These are phyloP conservation scores for Petrosia ficiformis DNA, from an alignment of 37 sponge, comb jelly and placozoan genomes.

Conservation along the genomic window DNA sequence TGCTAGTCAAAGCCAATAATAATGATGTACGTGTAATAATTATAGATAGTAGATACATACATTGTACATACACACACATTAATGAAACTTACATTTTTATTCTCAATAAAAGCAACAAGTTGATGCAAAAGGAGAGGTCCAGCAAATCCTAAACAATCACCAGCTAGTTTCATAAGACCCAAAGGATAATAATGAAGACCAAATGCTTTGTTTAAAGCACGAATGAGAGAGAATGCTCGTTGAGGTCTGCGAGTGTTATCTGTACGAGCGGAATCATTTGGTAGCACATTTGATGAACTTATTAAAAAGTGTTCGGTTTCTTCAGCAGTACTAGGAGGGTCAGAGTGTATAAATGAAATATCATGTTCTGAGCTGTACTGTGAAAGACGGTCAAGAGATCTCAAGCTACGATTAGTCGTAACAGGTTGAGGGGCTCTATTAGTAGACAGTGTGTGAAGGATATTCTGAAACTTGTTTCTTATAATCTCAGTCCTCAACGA, in stretches of 20 bases:
- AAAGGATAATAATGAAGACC: constrained; percentile 94
- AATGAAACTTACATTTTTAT: constrained; percentile 66
- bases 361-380: not conserved
- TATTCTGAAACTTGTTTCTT: constrained; percentile 35
- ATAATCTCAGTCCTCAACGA: constrained; percentile 40
- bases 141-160: constrained; percentile 80
- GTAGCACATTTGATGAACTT: not conserved
- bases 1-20: too few relatives aligned
- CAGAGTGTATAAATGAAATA: too few relatives aligned
- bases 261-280: not conserved
- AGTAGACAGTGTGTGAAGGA: not conserved
- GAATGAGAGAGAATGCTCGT: constrained; percentile 35
- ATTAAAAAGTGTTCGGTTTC: too few relatives aligned
- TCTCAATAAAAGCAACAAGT: constrained; percentile 83
- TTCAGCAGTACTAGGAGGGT: not conserved
- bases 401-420: not conserved
- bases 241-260: not conserved
- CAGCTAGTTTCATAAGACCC: constrained; percentile 76
- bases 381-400: not conserved
- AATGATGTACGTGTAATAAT: too few relatives aligned
- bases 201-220: constrained; percentile 79
- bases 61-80: too few relatives aligned
- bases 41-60: too few relatives aligned
- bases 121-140: constrained; percentile 88
- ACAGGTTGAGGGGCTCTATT: not conserved